Evolutionary conservation across 1,140 invertebrate genomes (phyloP), one percentile per base, ranked within the genome.

Genomic region (Brachystomella parvula): DNA sequence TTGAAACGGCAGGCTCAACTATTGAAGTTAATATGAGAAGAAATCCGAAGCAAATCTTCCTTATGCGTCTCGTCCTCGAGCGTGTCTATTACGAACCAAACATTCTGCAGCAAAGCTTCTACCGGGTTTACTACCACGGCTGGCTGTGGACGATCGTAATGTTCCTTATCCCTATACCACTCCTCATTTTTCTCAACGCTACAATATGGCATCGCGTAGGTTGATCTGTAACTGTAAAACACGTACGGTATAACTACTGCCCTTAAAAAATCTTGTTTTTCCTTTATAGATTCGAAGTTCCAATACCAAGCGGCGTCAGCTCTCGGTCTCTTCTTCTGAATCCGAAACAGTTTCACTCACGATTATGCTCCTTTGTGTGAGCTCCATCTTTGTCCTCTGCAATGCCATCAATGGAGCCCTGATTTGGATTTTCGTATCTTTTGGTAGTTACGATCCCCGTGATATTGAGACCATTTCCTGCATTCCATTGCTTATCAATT

Each of bases 21-120:
- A 15, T 15, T 21, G 15, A 47, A 15, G 44, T 21, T 47, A 21
- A 21, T 21, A 92, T n/a, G n/a, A n/a, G n/a, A n/a, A n/a, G n/a
- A n/a, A n/a, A n/a, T n/a, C n/a, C n/a, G n/a, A n/a, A n/a, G 72
- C 87, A 47, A 21, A 47, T 21, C 15, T 47, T 47, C 21, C n/a
- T n/a, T n/a, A n/a, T n/a, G n/a, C n/a, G n/a, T n/a, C n/a, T n/a
- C n/a, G n/a, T n/a, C n/a, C n/a, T n/a, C n/a, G n/a, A n/a, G n/a
- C 44, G n/a, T n/a, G n/a, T n/a, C n/a, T n/a, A n/a, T n/a, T n/a
- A n/a, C n/a, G n/a, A n/a, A n/a, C n/a, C n/a, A n/a, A n/a, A n/a
- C n/a, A n/a, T n/a, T n/a, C n/a, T n/a, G n/a, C n/a, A n/a, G n/a
- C n/a, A n/a, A n/a, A n/a, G n/a, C n/a, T n/a, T n/a, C n/a, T n/a